These are phyloP conservation scores for Triplophysa tibetana DNA, from an alignment of 2,113 vertebrate species.

Conservation along the genomic window DNA sequence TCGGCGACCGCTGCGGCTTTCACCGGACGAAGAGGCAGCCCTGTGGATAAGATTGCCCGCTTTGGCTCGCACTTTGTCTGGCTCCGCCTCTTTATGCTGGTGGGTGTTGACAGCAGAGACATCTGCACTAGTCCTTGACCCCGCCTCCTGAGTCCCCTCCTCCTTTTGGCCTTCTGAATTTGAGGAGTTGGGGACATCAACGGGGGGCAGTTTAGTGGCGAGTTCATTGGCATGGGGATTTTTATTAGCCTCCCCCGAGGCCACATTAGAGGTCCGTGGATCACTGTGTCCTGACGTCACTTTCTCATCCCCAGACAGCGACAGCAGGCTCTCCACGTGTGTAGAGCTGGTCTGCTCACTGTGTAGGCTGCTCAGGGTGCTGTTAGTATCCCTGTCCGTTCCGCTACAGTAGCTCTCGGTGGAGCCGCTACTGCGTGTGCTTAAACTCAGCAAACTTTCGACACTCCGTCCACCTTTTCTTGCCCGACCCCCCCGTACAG, in stretches of 20 bases:
- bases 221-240: constrained; percentile 96
- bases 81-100: constrained; percentile 66
- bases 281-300: constrained; percentile 37
- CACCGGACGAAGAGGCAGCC: constrained; percentile 66
- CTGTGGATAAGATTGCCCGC: constrained; percentile 82
- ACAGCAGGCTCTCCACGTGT: constrained; percentile 90
- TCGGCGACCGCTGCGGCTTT: constrained; percentile 71
- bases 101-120: constrained; percentile 53
- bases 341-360: constrained; percentile 97
- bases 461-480: constrained; percentile 68
- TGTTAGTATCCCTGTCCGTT: constrained; percentile 94
- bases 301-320: constrained; percentile 82
- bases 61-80: constrained; percentile 77
- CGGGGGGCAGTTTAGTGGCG: constrained; percentile 70
- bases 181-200: constrained; percentile 16
- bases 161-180: constrained; percentile 50
- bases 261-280: constrained; percentile 73
- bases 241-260: constrained; percentile 93
- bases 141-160: constrained; percentile 58
- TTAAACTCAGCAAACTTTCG: constrained; percentile 92
- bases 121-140: constrained; percentile 59
- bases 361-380: constrained; percentile 93
- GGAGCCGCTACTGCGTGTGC: constrained; percentile 92
- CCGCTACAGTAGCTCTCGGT: constrained; percentile 97
- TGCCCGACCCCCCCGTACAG: constrained; percentile 47